phyloP scores from a whole-genome alignment of 2,797 vertebrate species.

The Aldrovandia affinis region DNA sequence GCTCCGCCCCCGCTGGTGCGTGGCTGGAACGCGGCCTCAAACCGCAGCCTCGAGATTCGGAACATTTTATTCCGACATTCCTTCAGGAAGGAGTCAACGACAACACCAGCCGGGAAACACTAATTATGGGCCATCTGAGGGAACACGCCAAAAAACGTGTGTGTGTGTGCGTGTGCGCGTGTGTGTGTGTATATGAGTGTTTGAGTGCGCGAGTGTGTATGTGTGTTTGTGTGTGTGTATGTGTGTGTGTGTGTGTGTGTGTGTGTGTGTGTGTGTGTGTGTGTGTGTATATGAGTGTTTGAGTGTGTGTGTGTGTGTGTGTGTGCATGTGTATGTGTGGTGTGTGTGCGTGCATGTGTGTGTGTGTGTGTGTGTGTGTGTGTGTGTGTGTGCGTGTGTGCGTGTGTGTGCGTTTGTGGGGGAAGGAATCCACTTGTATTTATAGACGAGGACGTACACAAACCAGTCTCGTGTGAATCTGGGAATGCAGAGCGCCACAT shows the following conservation, averaged over 20 bases:
- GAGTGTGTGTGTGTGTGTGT: background rate
- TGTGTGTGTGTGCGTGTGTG: too few species aligned
- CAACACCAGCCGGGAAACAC: conserved; percentile 8
- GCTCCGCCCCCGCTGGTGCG: background rate
- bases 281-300: too few species aligned
- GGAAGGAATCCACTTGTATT: background rate
- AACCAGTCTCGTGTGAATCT: background rate
- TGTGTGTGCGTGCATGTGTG: too few species aligned
- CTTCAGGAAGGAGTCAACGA: background rate
- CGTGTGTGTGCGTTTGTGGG: background rate
- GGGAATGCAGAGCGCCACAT: conserved; percentile 13
- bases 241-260: background rate
- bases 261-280: background rate
- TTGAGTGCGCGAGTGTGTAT: too few species aligned
- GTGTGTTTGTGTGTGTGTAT: background rate
- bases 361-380: background rate
- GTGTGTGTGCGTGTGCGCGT: background rate
- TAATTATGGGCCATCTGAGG: conserved; percentile 5
- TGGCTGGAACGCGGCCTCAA: background rate
- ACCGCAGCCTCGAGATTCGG: background rate
- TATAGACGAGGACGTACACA: conserved; percentile 1
- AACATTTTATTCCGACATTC: conserved; percentile 32
- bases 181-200: background rate
- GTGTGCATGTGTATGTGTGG: background rate
- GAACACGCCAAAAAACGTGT: background rate